Evolutionary conservation across 2,888 invertebrate genomes (phyloP).

Genomic region (Sminthurides aquaticus): DNA sequence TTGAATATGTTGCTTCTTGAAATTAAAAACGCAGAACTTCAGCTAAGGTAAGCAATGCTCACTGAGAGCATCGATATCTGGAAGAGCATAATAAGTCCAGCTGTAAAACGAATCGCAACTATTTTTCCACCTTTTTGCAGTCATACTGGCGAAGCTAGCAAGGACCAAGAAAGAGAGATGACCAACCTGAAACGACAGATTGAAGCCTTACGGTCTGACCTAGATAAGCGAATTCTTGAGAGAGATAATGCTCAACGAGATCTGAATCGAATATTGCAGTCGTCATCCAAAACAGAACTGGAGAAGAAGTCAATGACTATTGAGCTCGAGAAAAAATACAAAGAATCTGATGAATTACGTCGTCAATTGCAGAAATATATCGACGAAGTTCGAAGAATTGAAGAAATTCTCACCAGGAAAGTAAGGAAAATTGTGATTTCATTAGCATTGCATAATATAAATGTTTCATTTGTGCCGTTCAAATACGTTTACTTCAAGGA

Average conservation of each 20-base stretch:
- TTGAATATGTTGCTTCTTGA: constrained; percentile 29
- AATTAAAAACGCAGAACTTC: constrained; percentile 35
- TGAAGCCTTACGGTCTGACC: constrained; percentile 29
- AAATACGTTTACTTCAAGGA: no score
- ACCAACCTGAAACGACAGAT: constrained; percentile 28
- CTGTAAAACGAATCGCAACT: no score
- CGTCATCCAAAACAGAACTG: constrained; percentile 27
- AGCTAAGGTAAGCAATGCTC: constrained; percentile 27
- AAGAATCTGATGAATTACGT: constrained; percentile 35
- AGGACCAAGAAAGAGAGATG: constrained; percentile 35
- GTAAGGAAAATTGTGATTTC: constrained; percentile 14
- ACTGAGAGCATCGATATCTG: no score
- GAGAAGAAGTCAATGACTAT: constrained; percentile 28
- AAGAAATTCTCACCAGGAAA: constrained; percentile 38
- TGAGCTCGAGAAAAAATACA: constrained; percentile 33
- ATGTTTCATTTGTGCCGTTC: no score
- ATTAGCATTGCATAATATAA: constrained; percentile 1
- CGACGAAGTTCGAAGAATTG: constrained; percentile 41
- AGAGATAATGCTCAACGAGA: constrained; percentile 36
- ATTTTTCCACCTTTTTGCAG: no score
- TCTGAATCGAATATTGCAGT: constrained; percentile 23
- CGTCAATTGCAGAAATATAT: constrained; percentile 39
- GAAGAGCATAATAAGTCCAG: no score
- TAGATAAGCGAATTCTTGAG: constrained; percentile 31
- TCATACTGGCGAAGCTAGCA: constrained; percentile 32